Conservation (phyloP, 2,113 vertebrate genomes). For the Anguilla rostrata region DNA sequence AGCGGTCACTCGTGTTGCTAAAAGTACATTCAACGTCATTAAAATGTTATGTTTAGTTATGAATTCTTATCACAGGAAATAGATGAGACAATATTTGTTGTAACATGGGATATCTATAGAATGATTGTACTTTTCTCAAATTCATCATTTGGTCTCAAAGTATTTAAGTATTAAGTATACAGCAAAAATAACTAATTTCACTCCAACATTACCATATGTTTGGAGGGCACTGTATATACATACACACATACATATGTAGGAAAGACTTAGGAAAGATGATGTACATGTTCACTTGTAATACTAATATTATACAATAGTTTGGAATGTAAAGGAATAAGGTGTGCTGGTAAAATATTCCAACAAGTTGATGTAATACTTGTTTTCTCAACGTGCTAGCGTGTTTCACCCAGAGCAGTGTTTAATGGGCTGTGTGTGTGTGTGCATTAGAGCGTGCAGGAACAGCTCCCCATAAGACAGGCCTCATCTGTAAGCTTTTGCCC, state of each 20-base stretch:
- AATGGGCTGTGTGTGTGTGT: background rate
- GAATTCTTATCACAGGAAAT: too few species aligned
- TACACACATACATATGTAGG: too few species aligned
- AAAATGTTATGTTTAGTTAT: too few species aligned
- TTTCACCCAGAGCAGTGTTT: background rate
- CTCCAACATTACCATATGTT: too few species aligned
- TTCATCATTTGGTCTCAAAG: too few species aligned
- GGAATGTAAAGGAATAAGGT: background rate
- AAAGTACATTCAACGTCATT: background rate
- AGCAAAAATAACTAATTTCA: too few species aligned
- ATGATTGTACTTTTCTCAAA: too few species aligned
- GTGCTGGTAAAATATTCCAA: background rate
- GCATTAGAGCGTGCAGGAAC: background rate
- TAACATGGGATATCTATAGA: too few species aligned
- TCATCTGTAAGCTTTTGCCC: slow-evolving; percentile 17
- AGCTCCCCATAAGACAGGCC: background rate
- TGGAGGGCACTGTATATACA: too few species aligned
- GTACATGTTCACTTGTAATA: background rate
- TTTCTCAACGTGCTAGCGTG: background rate
- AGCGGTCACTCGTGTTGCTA: background rate
- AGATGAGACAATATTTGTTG: too few species aligned
- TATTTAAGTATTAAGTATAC: too few species aligned
- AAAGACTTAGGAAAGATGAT: background rate
- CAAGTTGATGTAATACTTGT: background rate
- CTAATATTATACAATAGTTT: background rate